Conservation (phyloP, 30 jellyfish, hydroid and myxozoan species). For the Aurelia aurita region DNA sequence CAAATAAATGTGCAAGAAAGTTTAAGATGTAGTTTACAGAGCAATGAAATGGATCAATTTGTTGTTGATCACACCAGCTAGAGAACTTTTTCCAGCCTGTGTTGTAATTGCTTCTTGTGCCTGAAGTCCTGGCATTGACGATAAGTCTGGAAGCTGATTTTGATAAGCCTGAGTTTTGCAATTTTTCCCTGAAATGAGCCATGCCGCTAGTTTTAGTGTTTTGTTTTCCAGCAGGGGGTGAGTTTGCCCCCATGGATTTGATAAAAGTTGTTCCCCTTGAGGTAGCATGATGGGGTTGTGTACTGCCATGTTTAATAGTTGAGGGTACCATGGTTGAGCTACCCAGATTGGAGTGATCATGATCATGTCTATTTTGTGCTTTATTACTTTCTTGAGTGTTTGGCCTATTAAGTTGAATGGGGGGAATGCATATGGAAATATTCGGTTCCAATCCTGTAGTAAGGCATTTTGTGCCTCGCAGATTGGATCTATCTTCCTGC, state of each 20-base stretch:
- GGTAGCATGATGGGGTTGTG: conserved; percentile 16
- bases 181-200: conserved; percentile 55
- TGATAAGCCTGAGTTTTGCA: conserved; percentile 51
- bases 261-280: too few species aligned
- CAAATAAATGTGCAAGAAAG: conserved; percentile 33
- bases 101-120: conserved; percentile 66
- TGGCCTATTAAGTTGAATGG: conserved; percentile 27
- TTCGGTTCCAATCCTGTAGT: conserved; percentile 7
- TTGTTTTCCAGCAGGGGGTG: conserved; percentile 41
- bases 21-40: conserved; percentile 21
- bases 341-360: conserved; percentile 42
- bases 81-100: conserved; percentile 62
- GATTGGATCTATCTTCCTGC: background rate
- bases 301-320: conserved; percentile 17
- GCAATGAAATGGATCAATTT: conserved; percentile 58
- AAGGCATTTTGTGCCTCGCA: conserved; percentile 9
- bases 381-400: conserved; percentile 12
- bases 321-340: too few species aligned
- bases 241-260: too few species aligned
- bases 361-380: conserved; percentile 21
- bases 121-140: conserved; percentile 52
- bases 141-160: conserved; percentile 52
- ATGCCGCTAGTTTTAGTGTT: conserved; percentile 43
- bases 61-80: conserved; percentile 56
- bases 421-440: conserved; percentile 29